Base-by-base conservation (phyloP, 2,888 invertebrate species). In the Drosophila subquinaria region DNA sequence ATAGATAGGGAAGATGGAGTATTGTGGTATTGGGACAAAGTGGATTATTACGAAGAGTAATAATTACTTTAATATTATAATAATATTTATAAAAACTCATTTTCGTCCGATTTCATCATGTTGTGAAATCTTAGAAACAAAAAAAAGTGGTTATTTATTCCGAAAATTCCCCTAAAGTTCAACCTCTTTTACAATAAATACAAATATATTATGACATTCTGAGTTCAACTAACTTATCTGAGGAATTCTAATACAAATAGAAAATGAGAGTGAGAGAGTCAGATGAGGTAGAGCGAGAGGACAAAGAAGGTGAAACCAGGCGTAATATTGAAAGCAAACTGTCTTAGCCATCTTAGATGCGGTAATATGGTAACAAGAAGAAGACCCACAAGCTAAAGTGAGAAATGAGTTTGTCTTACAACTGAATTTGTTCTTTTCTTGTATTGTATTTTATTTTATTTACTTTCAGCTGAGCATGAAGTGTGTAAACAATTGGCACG, bases 321-420 rank as follows among this genome's bases (percentile, higher is more conserved):
- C 65, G 69, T 72, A 42, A 43, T 61, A 75, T 82, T 71, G 79
- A 85, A 82, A 76, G 79, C 72, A 60, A 81, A 69, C 50, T 57
- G 23, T 36, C 23, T 59, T 45, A 69, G 76, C 63, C 40, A 40
- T 50, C 77, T 69, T 57, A 48, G 61, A 51, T 38, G 45, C 15
- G 48, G 64, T 62, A 53, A 72, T 40, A 27, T 27, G 27, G 27
- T 27, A 65, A 42, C 33, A 56, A 53, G 87, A 59, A 53, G 82
- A 85, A 85, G 84, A 85, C 84, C 85, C 69, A 85, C 86, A 84
- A 88, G 62, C 55, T 50, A 59, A 71, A 77, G 74, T 66, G 78
- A 53, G 62, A 73, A 76, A 61, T 63, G 63, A 70, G 27, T 55
- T 71, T 72, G 68, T 51, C 61, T 79, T 63, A 68, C 73, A 73